Evolutionary conservation across 2,888 invertebrate genomes (phyloP).

Genomic region (Blastobasis lacticolella): DNA sequence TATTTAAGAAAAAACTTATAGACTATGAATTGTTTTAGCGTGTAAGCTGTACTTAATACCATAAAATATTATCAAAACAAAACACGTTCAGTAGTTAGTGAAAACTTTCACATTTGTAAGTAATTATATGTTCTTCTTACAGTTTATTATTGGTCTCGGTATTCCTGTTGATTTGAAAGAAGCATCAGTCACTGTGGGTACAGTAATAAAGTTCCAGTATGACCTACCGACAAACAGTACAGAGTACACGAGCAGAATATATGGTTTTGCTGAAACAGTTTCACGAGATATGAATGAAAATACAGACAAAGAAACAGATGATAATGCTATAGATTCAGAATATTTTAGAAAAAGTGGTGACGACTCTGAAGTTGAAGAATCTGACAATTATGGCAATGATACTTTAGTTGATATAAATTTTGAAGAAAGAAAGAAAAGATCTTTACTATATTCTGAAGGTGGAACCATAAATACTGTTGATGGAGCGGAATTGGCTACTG

Average conservation of each 20-base stretch:
- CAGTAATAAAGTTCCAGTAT: slow-evolving; percentile 80
- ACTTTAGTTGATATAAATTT: slow-evolving; percentile 60
- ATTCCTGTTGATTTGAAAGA: slow-evolving; percentile 77
- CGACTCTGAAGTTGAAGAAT: slow-evolving; percentile 18
- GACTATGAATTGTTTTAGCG: too few relatives aligned
- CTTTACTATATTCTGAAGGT: slow-evolving; percentile 51
- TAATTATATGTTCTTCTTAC: slow-evolving; percentile 22
- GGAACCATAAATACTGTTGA: slow-evolving; percentile 32
- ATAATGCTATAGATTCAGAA: slow-evolving; percentile 7
- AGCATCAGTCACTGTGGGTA: slow-evolving; percentile 77
- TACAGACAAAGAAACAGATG: slow-evolving; percentile 17
- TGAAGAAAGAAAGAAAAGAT: slow-evolving; percentile 46
- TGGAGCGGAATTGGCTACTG: slow-evolving; percentile 24
- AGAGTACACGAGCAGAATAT: slow-evolving; percentile 70
- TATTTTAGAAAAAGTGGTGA: slow-evolving; percentile 16
- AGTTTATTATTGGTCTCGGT: slow-evolving; percentile 80
- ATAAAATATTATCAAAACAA: too few relatives aligned
- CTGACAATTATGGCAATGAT: slow-evolving; percentile 34
- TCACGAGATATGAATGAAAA: slow-evolving; percentile 55
- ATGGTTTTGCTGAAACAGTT: slow-evolving; percentile 55
- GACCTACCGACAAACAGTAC: slow-evolving; percentile 77
- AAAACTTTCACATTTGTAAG: too few relatives aligned
- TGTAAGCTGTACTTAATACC: too few relatives aligned
- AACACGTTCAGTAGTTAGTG: too few relatives aligned
- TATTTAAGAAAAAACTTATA: too few relatives aligned